Evolutionary conservation across 2,113 vertebrate genomes (phyloP), one percentile per base, ranked within the genome.

Genomic region (Himantopus leucocephalus): DNA sequence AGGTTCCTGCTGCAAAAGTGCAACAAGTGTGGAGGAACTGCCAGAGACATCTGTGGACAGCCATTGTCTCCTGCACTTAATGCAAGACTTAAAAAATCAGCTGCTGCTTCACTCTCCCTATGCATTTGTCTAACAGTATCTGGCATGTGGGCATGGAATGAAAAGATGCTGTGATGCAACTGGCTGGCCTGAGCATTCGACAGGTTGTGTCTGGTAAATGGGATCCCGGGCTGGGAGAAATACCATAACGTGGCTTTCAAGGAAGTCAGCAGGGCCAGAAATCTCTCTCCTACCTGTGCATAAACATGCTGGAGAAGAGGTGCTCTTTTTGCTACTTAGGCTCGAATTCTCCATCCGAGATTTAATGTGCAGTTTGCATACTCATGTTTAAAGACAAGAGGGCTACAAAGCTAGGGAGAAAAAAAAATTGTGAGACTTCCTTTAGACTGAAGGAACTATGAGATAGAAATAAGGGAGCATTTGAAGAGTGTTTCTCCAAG

Each of bases 41-140:
- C 35, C 32, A 62, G 29, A 63, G 24, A 32, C 24, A 81, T 43
- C 52, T 43, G 39, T 52, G 47, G 53, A 32, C 21, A 60, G 43
- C 14, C 1, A 0, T 50, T 63, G 52, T 27, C 70, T 82, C 37
- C 56, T 5, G 7, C 1, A 1, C 17, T 72, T 6, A 29, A 1
- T 15, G 8, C 0, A 0, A n/a, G 29, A 47, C 37, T 82, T 71
- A 17, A 0, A 41, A 59, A 88, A 50, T 2, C 23, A 53, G 19
- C 66, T 85, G 62, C 53, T 56, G 41, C 21, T 85, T 67, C 5
- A 6, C 23, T 16, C 50, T 48, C 34, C 0, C 0, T 8, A 3
- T 50, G 22, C 30, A 43, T 79, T 72, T 73, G 26, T 52, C 41
- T 85, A 76, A 56, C 14, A 50, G 5, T 72, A 39, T 16, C 35